phyloP scores from a whole-genome alignment of 2,888 invertebrate species.

The Hypsopygia costalis region DNA sequence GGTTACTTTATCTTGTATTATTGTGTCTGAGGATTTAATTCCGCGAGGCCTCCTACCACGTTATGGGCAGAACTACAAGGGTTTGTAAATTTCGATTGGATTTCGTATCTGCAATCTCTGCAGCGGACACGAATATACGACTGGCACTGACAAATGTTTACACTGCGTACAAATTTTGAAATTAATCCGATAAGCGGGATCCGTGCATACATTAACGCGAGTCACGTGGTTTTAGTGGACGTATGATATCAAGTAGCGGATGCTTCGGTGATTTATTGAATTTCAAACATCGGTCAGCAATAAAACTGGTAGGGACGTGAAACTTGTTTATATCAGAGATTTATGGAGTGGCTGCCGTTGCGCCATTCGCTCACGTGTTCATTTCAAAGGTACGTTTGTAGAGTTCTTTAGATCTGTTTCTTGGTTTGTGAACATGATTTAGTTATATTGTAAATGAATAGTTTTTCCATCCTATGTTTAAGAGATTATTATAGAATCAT shows the following conservation, averaged over 20 bases:
- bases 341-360: conserved; percentile 54
- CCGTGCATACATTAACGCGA: conserved; percentile 53
- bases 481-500: no score
- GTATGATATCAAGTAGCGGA: conserved; percentile 57
- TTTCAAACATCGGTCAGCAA: conserved; percentile 58
- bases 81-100: conserved; percentile 75
- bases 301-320: conserved; percentile 49
- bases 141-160: conserved; percentile 72
- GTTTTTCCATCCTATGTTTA: no score
- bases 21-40: conserved; percentile 56
- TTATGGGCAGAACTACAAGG: conserved; percentile 74
- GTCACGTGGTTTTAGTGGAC: conserved; percentile 22
- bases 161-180: conserved; percentile 67
- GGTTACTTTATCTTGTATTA: conserved; percentile 32
- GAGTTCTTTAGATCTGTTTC: background rate
- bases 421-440: background rate
- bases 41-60: conserved; percentile 72
- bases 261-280: conserved; percentile 62
- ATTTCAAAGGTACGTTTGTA: conserved; percentile 1
- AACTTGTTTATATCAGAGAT: conserved; percentile 59
- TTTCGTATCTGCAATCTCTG: conserved; percentile 72
- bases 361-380: conserved; percentile 28
- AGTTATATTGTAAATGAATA: no score
- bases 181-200: conserved; percentile 52
- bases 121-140: conserved; percentile 53